phyloP scores from a whole-genome alignment of 2,113 vertebrate genomes.

The Tachuris rubrigastra region DNA sequence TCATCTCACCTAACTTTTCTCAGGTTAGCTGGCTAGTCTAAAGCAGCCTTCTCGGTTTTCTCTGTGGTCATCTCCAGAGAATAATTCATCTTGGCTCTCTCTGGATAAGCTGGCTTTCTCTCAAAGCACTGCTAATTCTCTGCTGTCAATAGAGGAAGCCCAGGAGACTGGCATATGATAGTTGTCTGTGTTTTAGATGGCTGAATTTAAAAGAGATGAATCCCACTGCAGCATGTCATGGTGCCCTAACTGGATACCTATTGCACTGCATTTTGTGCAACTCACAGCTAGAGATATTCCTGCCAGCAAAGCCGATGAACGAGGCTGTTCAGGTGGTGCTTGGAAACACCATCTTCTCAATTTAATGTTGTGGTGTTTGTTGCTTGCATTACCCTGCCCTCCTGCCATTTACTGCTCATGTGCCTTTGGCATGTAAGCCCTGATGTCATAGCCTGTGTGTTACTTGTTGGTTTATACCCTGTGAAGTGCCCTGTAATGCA shows the following conservation, averaged over 20 bases:
- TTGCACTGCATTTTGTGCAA: neutral
- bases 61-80: neutral
- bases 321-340: neutral
- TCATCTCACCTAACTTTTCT: neutral
- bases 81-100: neutral
- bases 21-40: neutral
- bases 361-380: neutral
- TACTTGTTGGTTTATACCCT: neutral
- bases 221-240: neutral
- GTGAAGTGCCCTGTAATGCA: accelerated
- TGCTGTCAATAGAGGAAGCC: neutral
- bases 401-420: neutral
- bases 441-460: neutral
- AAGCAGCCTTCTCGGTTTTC: neutral
- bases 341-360: neutral
- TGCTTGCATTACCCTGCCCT: neutral
- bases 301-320: neutral
- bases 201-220: neutral
- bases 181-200: neutral
- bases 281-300: neutral
- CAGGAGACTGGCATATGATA: neutral
- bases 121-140: neutral
- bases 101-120: neutral
- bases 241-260: neutral
- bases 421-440: neutral